phyloP scores from a whole-genome alignment of 2,888 invertebrate species.

The Ypsolopha sequella region DNA sequence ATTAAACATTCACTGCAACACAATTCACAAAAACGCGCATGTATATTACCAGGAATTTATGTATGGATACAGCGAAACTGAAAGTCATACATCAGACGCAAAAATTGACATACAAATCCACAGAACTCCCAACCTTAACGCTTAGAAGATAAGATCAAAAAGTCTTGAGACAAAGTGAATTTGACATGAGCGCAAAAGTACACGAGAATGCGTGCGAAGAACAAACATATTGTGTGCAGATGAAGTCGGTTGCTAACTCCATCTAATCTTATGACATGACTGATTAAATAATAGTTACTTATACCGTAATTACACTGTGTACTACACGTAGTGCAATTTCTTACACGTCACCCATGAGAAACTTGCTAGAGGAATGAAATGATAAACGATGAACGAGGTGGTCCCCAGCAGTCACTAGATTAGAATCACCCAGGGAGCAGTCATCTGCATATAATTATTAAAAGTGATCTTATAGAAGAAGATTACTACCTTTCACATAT shows the following conservation, averaged over 20 bases:
- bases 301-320: neutral
- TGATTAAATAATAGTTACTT: neutral
- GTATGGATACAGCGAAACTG: slow-evolving; percentile 33
- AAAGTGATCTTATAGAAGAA: too few species aligned
- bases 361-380: neutral
- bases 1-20: neutral
- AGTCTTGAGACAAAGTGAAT: neutral
- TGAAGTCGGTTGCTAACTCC: slow-evolving; percentile 12
- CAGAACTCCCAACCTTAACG: neutral
- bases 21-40: neutral
- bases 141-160: neutral
- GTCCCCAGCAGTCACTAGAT: too few species aligned
- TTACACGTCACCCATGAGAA: neutral
- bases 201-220: slow-evolving; percentile 44
- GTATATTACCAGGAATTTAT: slow-evolving; percentile 2
- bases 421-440: too few species aligned
- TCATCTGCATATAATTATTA: too few species aligned
- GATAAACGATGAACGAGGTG: slow-evolving; percentile 15
- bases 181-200: slow-evolving; percentile 8
- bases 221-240: slow-evolving; percentile 37
- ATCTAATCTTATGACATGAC: neutral
- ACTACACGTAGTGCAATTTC: neutral
- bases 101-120: neutral
- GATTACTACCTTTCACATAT: too few species aligned
- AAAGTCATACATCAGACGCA: slow-evolving; percentile 34